Percentiles rank a stretch among this genome's conserved stretches.
Evolutionary conservation across 1,140 invertebrate species (phyloP).

Genomic region (Anastrepha obliqua): DNA sequence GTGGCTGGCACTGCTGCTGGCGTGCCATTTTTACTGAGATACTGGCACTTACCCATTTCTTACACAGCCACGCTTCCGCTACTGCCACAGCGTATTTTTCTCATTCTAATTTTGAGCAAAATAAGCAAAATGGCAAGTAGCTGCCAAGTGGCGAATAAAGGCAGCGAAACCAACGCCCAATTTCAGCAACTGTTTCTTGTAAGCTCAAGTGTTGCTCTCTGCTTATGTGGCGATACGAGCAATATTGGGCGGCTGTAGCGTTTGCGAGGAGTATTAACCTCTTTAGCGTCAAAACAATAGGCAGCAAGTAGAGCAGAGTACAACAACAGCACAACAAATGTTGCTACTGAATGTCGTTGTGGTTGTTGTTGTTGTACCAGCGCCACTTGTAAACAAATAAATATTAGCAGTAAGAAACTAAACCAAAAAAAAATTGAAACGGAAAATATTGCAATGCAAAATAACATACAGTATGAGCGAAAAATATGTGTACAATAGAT

Average conservation of each 20-base stretch:
- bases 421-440: neutral
- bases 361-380: neutral
- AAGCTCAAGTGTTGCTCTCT: neutral
- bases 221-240: neutral
- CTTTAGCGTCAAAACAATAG: neutral
- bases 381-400: constrained; percentile 22
- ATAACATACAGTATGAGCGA: neutral
- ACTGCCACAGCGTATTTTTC: neutral
- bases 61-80: neutral
- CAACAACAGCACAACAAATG: neutral
- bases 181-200: neutral
- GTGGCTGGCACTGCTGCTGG: neutral
- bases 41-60: neutral
- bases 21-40: neutral
- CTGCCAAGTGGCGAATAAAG: neutral
- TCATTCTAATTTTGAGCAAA: constrained; percentile 1
- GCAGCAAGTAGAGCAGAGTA: neutral
- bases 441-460: constrained; percentile 29
- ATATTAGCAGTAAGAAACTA: neutral
- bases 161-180: neutral
- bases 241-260: constrained; percentile 2
- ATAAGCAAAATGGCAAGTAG: neutral
- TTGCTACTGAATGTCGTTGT: neutral
- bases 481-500: constrained; percentile 15
- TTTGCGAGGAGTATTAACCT: constrained; percentile 13